Conservation (phyloP, 1,140 invertebrate species). For the Drosophila busckii region DNA sequence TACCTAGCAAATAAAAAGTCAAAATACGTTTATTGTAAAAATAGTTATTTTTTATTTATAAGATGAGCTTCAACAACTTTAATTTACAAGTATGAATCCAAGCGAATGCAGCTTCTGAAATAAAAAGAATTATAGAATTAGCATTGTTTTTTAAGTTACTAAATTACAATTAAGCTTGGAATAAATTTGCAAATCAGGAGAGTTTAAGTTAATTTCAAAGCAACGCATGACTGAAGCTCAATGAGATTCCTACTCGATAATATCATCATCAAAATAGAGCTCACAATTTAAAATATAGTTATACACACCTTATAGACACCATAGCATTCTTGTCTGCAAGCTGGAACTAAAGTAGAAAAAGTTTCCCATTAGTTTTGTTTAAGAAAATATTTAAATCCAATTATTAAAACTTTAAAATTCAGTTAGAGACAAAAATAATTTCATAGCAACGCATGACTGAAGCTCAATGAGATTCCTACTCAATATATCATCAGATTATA, state of each 20-base stretch:
- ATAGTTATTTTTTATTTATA: not conserved
- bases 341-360: conserved; percentile 21
- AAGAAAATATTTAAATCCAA: not conserved
- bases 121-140: too few relatives aligned
- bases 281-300: not conserved
- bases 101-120: not conserved
- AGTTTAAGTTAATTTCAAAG: conserved; percentile 70
- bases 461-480: conserved; percentile 83
- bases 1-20: conserved; percentile 4
- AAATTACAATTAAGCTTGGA: too few relatives aligned
- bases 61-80: too few relatives aligned
- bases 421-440: conserved; percentile 51
- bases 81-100: not conserved
- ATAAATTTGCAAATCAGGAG: too few relatives aligned
- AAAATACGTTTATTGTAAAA: conserved; percentile 1
- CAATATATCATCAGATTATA: conserved; percentile 51
- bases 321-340: not conserved
- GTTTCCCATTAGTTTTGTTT: conserved; percentile 22
- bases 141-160: too few relatives aligned
- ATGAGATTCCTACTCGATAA: conserved; percentile 82
- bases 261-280: conserved; percentile 45
- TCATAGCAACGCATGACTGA: conserved; percentile 73
- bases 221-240: conserved; percentile 79
- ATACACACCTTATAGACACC: conserved; percentile 38
- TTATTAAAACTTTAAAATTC: conserved; percentile 3